Evolutionary conservation across 2,113 vertebrate genomes (phyloP), one percentile per base, ranked within the genome.

Genomic region (Phyllostomus hastatus): DNA sequence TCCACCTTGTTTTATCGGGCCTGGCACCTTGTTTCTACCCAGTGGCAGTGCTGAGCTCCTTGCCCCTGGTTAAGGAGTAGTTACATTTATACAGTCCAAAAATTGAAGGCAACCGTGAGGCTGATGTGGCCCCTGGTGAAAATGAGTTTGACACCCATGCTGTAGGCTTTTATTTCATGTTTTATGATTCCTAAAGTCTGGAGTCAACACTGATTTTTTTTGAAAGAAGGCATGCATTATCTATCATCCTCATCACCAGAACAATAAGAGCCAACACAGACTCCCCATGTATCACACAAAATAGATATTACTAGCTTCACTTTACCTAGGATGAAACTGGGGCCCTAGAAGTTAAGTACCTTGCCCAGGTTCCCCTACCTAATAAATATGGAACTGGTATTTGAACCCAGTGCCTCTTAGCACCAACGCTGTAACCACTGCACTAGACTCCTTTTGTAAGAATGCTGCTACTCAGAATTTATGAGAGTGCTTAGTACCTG

Each of bases 161-260:
- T 89, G 83, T 67, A 72, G 89, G 26, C 82, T 92, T 94, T 93
- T 69, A 46, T 59, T 91, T 97, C 67, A 17, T 83, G 35, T 90
- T 88, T 96, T 85, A 31, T 73, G 31, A 81, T 88, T 81, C 38
- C 17, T 41, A 54, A 94, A 61, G 82, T 73, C 43, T 95, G 83
- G 33, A 75, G 8, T 79, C 72, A 90, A 84, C 26, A 66, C 20
- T 48, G 79, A 75, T 48, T 41, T 48, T 80, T 52, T 19, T 50
- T 43, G 6, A 48, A 59, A 69, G 31, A 94, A 85, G 75, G 10
- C 10, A 31, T 41, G 20, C 22, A 33, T 93, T 88, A 52, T 75
- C 76, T 31, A 67, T 90, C 43, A 17, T 38, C 10, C 4, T 85
- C 35, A 73, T 88, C 22, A 61, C 54, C 79, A 96, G 93, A 96